phyloP scores from a whole-genome alignment of 2,113 vertebrate genomes.

The Colaptes auratus region DNA sequence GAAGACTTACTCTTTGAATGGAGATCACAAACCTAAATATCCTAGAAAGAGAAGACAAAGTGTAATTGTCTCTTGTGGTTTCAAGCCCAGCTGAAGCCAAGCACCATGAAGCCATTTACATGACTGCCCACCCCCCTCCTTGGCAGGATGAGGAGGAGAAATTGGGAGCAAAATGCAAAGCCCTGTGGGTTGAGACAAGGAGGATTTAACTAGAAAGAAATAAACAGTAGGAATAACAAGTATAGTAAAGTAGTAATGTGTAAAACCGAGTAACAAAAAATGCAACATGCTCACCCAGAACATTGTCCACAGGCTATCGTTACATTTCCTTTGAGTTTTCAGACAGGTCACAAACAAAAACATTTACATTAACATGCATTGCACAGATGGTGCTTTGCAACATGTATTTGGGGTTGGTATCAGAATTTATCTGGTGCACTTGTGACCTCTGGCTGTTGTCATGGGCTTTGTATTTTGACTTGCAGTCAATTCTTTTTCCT shows the following conservation, averaged over 20 bases:
- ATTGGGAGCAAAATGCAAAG: no score
- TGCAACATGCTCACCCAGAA: no score
- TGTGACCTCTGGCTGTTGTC: slow-evolving; percentile 33
- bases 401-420: not conserved
- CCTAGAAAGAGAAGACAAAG: not conserved
- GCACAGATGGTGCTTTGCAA: slow-evolving; percentile 33
- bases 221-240: no score
- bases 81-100: no score
- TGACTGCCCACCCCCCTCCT: no score
- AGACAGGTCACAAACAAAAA: not conserved
- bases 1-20: not conserved
- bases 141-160: no score
- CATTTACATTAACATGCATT: not conserved
- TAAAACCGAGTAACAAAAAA: no score
- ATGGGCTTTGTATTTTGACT: not conserved
- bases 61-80: not conserved
- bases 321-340: not conserved
- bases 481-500: not conserved
- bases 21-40: not conserved
- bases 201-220: no score
- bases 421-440: not conserved
- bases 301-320: not conserved
- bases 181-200: no score
- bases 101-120: no score
- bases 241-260: no score